These are phyloP conservation scores for Exephanes ischioxanthus DNA, from an alignment of 2,888 invertebrate genomes.

Conservation along the genomic window DNA sequence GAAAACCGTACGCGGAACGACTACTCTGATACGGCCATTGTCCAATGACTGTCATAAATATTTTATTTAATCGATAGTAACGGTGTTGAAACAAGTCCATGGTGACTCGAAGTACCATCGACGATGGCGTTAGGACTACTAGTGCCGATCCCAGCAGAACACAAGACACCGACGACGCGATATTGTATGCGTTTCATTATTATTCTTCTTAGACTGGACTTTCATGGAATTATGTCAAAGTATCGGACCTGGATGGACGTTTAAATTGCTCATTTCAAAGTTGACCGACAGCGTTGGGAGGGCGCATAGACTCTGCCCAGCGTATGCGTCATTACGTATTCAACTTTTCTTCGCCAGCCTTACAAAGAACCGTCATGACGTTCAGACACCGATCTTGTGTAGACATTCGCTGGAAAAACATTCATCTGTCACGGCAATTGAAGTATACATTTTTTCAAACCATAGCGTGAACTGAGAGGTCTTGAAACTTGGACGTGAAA, in stretches of 20 bases:
- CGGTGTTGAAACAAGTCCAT: conserved; percentile 34
- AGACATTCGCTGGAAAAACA: neutral
- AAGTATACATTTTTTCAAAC: neutral
- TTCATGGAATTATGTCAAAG: too few species aligned
- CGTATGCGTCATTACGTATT: neutral
- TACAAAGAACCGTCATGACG: neutral
- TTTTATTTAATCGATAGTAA: conserved; percentile 48
- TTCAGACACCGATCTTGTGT: neutral
- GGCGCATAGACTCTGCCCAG: neutral
- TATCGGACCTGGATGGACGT: neutral
- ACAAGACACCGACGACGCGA: neutral
- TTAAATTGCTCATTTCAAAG: neutral
- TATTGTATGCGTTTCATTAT: neutral
- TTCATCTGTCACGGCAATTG: neutral
- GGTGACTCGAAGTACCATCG: conserved; percentile 2
- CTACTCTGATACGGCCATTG: conserved; percentile 50
- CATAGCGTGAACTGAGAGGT: neutral
- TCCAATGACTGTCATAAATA: conserved; percentile 31
- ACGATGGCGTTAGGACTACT: neutral
- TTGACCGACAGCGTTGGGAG: neutral
- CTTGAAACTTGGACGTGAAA: too few species aligned
- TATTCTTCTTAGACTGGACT: too few species aligned
- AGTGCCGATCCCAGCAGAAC: neutral
- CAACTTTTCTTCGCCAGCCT: neutral
- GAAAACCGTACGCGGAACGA: neutral